Conservation (phyloP, 2,888 invertebrate genomes). For the Scaptomyza cyrtandrae region DNA sequence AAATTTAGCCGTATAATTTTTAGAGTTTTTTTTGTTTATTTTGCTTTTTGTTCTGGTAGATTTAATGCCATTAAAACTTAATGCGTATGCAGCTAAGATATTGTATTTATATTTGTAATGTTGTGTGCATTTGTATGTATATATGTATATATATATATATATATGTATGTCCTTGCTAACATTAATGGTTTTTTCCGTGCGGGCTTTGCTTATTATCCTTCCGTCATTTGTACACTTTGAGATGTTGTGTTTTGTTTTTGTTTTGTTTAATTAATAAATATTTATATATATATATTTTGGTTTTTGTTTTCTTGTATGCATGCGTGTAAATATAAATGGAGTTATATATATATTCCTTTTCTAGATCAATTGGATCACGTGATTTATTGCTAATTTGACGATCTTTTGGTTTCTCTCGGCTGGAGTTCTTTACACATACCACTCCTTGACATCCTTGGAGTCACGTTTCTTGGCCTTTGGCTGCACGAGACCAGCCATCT, state of each 20-base stretch:
- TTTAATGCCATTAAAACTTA: constrained; percentile 53
- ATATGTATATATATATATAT: background rate
- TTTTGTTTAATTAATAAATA: constrained; percentile 56
- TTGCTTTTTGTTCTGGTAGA: constrained; percentile 7
- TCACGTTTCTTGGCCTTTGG: constrained; percentile 89
- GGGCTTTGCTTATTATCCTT: constrained; percentile 46
- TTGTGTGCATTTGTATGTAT: constrained; percentile 10
- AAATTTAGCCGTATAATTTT: constrained; percentile 41
- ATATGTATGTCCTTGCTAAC: constrained; percentile 16
- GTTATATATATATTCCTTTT: constrained; percentile 3
- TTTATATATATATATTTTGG: constrained; percentile 32
- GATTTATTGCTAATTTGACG: constrained; percentile 81
- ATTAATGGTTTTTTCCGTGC: constrained; percentile 28
- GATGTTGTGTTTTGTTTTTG: constrained; percentile 3
- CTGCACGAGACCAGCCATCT: constrained; percentile 84
- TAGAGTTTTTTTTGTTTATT: constrained; percentile 7
- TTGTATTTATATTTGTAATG: constrained; percentile 23
- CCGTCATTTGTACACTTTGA: constrained; percentile 48
- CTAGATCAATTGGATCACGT: constrained; percentile 24
- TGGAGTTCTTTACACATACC: constrained; percentile 91
- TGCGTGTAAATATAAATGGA: constrained; percentile 28
- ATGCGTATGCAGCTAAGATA: constrained; percentile 57
- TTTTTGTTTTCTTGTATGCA: constrained; percentile 20
- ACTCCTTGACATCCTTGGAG: constrained; percentile 97
- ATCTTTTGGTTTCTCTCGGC: constrained; percentile 3